Evolutionary conservation across 92 coral and sea anemone species (phyloP).

Genomic region (Zoanthus gigantus): DNA sequence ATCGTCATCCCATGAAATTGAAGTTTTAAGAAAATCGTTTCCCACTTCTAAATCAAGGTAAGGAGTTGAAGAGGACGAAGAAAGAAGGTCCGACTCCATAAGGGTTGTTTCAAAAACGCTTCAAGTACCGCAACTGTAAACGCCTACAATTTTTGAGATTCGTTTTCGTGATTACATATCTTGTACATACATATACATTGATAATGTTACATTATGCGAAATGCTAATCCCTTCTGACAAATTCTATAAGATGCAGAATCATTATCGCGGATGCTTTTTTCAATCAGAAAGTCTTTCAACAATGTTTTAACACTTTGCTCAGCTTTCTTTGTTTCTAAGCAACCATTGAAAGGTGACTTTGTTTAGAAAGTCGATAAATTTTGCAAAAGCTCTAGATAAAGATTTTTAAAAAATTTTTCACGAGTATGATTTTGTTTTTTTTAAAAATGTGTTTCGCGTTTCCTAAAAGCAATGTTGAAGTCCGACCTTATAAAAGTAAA

Average conservation of each 20-base stretch:
- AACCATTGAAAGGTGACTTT: not conserved
- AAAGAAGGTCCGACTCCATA: slow-evolving; percentile 24
- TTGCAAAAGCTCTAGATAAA: not conserved
- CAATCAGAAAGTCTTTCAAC: not conserved
- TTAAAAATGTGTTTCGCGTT: not conserved
- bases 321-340: slow-evolving; percentile 28
- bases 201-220: not conserved
- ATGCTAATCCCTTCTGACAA: not conserved
- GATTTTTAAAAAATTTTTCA: not conserved
- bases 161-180: not conserved
- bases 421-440: not conserved
- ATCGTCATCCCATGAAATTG: slow-evolving; percentile 39
- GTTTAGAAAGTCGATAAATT: not conserved
- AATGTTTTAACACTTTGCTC: not conserved
- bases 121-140: not conserved
- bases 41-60: slow-evolving; percentile 32
- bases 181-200: not conserved
- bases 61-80: slow-evolving; percentile 36
- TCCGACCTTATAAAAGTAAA: not conserved
- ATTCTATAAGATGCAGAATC: not conserved
- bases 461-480: not conserved
- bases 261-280: not conserved
- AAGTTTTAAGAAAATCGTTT: slow-evolving; percentile 31
- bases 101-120: not conserved
- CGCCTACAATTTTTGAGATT: not conserved